These are phyloP conservation scores for Psilopogon haemacephalus DNA, from an alignment of 2,113 vertebrate species.

Conservation along the genomic window DNA sequence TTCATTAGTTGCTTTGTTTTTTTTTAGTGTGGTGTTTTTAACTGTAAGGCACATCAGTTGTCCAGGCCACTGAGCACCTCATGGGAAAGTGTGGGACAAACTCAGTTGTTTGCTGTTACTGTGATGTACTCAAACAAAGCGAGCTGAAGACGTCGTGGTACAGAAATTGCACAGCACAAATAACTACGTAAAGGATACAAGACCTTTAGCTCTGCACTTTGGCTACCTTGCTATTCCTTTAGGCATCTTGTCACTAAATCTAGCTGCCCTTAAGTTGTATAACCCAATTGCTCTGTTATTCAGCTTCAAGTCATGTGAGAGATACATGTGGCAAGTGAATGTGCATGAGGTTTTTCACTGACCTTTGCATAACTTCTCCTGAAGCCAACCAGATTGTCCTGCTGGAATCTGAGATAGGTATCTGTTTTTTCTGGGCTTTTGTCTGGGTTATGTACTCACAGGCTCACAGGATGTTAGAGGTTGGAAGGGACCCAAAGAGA, in stretches of 20 bases:
- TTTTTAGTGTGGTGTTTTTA: constrained; percentile 10
- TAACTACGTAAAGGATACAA: background rate
- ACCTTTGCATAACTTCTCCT: background rate
- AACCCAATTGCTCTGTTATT: background rate
- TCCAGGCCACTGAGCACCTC: background rate
- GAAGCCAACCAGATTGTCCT: background rate
- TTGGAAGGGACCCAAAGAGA: too few species aligned
- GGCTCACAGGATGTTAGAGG: too few species aligned
- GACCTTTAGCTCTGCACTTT: background rate
- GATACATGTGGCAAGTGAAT: fast-evolving
- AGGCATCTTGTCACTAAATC: background rate
- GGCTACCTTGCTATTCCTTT: background rate
- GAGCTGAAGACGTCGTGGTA: background rate
- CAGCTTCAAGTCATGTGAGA: background rate
- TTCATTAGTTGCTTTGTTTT: constrained; percentile 44
- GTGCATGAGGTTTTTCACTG: background rate
- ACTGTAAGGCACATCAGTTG: background rate
- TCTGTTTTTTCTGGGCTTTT: background rate
- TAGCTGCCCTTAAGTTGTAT: background rate
- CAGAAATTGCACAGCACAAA: background rate
- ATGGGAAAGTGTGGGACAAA: background rate
- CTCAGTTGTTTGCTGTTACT: background rate
- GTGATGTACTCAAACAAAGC: background rate
- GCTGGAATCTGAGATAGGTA: background rate
- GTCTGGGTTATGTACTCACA: background rate